Percentiles rank a stretch among this genome's conserved stretches.
Evolutionary conservation across 2,797 vertebrate genomes (phyloP).

Genomic region (Lemur catta): DNA sequence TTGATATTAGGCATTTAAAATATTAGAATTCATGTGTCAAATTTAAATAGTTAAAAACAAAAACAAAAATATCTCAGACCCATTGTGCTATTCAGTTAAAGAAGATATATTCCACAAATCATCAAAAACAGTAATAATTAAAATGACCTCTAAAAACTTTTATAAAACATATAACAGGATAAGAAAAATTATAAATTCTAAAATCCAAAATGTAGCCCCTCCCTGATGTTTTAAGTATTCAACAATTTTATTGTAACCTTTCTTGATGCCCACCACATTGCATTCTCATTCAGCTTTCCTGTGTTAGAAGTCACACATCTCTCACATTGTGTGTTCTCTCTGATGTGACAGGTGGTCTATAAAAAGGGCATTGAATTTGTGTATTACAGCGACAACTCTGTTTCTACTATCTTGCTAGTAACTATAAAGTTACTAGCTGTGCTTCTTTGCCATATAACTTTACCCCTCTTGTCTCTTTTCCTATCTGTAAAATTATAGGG

Average conservation of each 20-base stretch:
- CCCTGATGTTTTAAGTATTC: neutral
- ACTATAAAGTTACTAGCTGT: neutral
- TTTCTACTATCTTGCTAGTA: neutral
- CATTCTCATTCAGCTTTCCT: neutral
- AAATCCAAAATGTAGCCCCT: neutral
- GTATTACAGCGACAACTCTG: neutral
- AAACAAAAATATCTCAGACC: neutral
- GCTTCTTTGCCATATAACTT: neutral
- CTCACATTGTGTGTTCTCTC: neutral
- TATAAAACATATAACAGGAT: neutral
- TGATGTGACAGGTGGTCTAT: neutral
- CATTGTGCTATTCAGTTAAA: neutral
- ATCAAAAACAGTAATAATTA: neutral
- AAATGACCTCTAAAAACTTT: neutral
- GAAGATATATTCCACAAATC: neutral
- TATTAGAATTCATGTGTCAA: neutral
- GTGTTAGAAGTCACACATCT: neutral
- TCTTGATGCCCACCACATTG: neutral
- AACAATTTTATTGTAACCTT: neutral
- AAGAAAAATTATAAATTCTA: constrained; percentile 2
- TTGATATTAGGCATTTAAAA: neutral
- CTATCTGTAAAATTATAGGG: neutral
- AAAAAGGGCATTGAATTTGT: neutral
- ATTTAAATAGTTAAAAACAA: neutral
- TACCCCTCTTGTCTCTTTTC: neutral